Conservation (phyloP, 2,797 vertebrate species). For the Gallinago stenura region DNA sequence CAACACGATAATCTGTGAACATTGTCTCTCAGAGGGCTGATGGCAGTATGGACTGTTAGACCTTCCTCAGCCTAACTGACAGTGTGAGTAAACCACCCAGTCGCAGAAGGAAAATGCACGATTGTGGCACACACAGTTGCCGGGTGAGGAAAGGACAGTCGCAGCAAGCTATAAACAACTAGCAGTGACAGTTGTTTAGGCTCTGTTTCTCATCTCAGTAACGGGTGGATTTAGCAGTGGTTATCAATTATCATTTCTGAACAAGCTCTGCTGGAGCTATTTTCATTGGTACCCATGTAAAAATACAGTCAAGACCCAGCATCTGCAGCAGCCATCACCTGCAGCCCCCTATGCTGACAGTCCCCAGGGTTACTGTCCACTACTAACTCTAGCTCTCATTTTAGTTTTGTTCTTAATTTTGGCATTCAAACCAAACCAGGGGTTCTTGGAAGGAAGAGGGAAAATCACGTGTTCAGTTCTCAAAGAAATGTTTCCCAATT, state of each 20-base stretch:
- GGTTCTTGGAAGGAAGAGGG: background rate
- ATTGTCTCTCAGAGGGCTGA: background rate
- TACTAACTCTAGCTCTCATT: background rate
- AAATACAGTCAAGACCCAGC: background rate
- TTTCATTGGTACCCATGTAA: background rate
- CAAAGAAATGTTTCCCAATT: background rate
- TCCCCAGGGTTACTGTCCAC: background rate
- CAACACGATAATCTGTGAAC: background rate
- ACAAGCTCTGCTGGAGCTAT: background rate
- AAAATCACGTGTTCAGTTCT: background rate
- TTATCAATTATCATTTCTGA: background rate
- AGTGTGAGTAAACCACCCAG: background rate
- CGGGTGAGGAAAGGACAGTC: background rate
- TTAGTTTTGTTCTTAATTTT: background rate
- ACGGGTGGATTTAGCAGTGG: background rate
- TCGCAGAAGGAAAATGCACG: background rate
- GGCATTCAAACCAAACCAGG: background rate
- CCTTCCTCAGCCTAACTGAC: background rate
- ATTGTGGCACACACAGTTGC: background rate
- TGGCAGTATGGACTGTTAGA: background rate
- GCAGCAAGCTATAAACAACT: conserved; percentile 27
- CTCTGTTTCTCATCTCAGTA: background rate
- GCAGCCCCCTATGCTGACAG: background rate
- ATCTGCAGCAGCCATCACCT: background rate
- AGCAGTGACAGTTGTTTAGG: background rate